Percentiles rank a stretch among this genome's conserved stretches.
phyloP scores from a whole-genome alignment of 2,113 vertebrate genomes.

The Strix aluco region DNA sequence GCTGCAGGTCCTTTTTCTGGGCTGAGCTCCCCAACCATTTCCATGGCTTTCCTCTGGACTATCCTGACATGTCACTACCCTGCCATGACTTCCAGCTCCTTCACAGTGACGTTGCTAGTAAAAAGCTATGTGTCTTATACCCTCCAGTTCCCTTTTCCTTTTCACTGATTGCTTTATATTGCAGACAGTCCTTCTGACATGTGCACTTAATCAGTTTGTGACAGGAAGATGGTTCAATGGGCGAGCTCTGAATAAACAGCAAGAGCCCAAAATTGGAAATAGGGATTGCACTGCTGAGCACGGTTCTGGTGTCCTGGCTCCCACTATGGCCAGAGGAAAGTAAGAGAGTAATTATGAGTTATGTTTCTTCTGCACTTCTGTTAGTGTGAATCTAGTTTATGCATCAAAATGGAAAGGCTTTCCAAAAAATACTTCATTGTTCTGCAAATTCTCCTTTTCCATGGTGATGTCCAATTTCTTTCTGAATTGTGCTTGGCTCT shows the following conservation, averaged over 20 bases:
- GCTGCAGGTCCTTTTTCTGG: background rate
- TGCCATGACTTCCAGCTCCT: background rate
- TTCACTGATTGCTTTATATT: background rate
- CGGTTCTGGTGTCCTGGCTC: background rate
- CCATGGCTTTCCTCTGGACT: background rate
- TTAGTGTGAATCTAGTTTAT: background rate
- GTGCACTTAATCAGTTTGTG: constrained; percentile 24
- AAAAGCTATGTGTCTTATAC: background rate
- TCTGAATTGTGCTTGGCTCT: constrained; percentile 23
- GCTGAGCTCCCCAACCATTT: background rate
- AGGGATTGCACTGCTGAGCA: background rate
- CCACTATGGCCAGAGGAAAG: background rate
- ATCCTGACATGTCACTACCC: background rate
- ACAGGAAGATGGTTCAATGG: constrained; percentile 22
- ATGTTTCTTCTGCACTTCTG: background rate
- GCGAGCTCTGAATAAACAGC: background rate
- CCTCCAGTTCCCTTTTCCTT: constrained; percentile 1
- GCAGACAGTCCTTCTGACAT: constrained; percentile 20
- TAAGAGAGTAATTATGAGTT: background rate
- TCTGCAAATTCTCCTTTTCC: constrained; percentile 25
- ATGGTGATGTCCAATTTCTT: background rate
- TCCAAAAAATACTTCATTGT: background rate
- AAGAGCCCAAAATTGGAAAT: background rate
- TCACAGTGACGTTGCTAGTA: background rate
- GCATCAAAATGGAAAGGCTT: background rate